Conservation (phyloP, 2,888 invertebrate species). For the Myathropa florea region DNA sequence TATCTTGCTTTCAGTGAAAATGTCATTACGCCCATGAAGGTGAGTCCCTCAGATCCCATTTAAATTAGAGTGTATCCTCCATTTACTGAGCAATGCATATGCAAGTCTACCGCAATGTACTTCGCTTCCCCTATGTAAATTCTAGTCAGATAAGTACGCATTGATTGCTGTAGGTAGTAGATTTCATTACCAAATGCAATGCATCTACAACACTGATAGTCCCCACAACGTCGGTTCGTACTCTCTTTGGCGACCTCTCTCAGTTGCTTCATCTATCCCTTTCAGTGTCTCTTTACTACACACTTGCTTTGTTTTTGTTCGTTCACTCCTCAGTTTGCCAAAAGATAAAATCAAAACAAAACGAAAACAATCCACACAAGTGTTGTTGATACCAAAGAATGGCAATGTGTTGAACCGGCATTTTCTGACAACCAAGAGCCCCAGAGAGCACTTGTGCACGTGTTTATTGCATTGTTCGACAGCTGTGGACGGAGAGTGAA, state of each 20-base stretch:
- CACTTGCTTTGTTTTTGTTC: not conserved
- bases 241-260: slow-evolving; percentile 27
- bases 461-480: slow-evolving; percentile 33
- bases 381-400: slow-evolving; percentile 43
- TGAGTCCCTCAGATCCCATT: no score
- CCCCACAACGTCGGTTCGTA: not conserved
- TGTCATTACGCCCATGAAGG: no score
- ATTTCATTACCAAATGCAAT: not conserved
- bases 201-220: slow-evolving; percentile 13
- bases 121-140: no score
- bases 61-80: no score
- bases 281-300: slow-evolving; percentile 2
- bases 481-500: not conserved
- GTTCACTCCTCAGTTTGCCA: slow-evolving; percentile 6
- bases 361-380: slow-evolving; percentile 49
- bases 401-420: slow-evolving; percentile 66
- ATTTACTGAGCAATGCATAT: no score
- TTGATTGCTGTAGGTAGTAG: not conserved
- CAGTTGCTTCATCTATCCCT: not conserved
- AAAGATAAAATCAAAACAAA: slow-evolving; percentile 63
- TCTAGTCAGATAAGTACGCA: no score
- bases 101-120: no score
- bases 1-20: no score
- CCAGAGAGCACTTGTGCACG: slow-evolving; percentile 41
- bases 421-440: slow-evolving; percentile 40